Base-by-base conservation (phyloP, 2,797 vertebrate species). In the Artibeus jamaicensis region DNA sequence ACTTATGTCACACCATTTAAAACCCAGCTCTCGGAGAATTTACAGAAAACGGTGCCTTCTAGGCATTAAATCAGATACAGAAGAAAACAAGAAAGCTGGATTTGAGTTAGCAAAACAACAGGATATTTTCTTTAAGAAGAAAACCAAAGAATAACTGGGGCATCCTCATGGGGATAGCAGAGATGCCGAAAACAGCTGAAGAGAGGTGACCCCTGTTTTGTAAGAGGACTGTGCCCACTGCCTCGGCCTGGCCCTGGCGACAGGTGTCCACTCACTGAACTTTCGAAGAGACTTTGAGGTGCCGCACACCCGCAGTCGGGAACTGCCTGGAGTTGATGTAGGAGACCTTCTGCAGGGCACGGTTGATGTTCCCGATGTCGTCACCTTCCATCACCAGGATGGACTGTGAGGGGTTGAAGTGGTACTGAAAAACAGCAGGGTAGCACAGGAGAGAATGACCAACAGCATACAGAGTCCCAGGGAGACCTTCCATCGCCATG, bases 291-390 rank as follows among this genome's bases (percentile, higher is more conserved):
- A 99, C 98, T 98, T 98, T 99, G 95, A 99, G 99, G 62, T 97
- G 99, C 68, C 99, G 98, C 79, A 99, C 90, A 0, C 99, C 99
- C 19, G 99, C 98, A 0, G 99, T 99, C 29, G 99, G 99, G 96
- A 99, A 99, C 98, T 99, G 99, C 91, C 99, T 99, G 46, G 99
- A 99, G 98, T 99, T 99, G 98, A 99, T 99, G 98, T 99, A 99
- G 97, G 99, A 99, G 86, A 99, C 99, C 96, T 99, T 99, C 98
- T 96, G 99, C 87, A 99, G 98, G 39, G 99, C 99, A 15, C 94
- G 97, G 98, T 99, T 99, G 98, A 99, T 99, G 98, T 99, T 99
- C 97, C 99, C 99, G 98, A 99, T 98, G 98, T 99, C 99, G 84
- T 99, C 99, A 85, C 99, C 99, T 98, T 99, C 99, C 99, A 99